Conservation (phyloP, 1,140 invertebrate genomes). For the Halyomorpha halys region DNA sequence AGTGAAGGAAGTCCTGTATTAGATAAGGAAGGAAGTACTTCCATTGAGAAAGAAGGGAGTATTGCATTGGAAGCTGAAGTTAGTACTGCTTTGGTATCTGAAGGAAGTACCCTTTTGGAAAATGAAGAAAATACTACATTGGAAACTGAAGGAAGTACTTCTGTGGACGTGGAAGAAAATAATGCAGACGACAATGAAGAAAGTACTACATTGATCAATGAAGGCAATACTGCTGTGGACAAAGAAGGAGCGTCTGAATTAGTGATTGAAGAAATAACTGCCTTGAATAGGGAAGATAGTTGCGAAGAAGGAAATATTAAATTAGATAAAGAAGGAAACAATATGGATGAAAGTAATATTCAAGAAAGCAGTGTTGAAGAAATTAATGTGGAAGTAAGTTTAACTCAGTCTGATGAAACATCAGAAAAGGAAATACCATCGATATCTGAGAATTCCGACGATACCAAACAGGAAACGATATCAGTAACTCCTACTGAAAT, state of each 20-base stretch:
- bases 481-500: background rate
- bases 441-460: background rate
- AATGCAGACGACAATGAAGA: background rate
- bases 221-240: background rate
- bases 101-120: background rate
- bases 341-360: too few relatives aligned
- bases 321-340: too few relatives aligned
- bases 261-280: background rate
- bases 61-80: background rate
- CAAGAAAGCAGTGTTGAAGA: too few relatives aligned
- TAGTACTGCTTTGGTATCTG: background rate
- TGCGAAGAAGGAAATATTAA: background rate
- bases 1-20: constrained; percentile 4
- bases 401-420: background rate
- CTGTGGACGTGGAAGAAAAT: background rate
- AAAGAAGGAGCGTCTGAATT: background rate
- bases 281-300: background rate
- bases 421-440: too few relatives aligned
- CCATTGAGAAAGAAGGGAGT: background rate
- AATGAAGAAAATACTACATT: background rate
- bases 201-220: background rate
- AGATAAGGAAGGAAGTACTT: background rate
- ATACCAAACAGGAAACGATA: constrained; percentile 1
- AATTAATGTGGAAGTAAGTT: background rate
- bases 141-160: background rate